Evolutionary conservation across 2,888 invertebrate genomes (phyloP).

Genomic region (Automeris io): DNA sequence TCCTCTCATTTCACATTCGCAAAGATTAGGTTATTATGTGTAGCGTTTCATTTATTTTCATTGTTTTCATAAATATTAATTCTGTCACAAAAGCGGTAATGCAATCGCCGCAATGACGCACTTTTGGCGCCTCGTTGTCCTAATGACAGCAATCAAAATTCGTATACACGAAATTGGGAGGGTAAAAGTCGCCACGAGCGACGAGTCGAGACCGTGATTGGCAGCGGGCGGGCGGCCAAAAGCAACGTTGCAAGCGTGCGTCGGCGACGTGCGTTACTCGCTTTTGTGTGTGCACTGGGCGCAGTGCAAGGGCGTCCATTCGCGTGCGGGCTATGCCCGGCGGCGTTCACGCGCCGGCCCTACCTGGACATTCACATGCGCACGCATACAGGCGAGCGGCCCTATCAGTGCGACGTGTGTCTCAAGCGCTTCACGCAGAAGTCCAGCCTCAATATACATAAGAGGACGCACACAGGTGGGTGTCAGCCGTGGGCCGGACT

Average conservation of each 20-base stretch:
- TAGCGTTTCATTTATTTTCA: conserved; percentile 57
- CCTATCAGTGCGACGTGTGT: conserved; percentile 84
- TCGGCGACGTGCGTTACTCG: conserved; percentile 76
- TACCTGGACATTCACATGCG: conserved; percentile 74
- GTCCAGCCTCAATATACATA: conserved; percentile 88
- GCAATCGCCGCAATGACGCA: conserved; percentile 73
- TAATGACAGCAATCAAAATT: conserved; percentile 38
- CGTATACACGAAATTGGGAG: conserved; percentile 41
- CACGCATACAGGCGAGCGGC: conserved; percentile 79
- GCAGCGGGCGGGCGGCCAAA: conserved; percentile 45
- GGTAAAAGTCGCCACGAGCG: conserved; percentile 25
- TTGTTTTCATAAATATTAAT: conserved; percentile 73
- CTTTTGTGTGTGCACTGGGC: conserved; percentile 77
- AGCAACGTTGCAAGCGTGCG: conserved; percentile 34
- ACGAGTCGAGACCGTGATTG: conserved; percentile 34
- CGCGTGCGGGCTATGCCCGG: conserved; percentile 69
- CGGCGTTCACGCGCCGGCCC: conserved; percentile 69
- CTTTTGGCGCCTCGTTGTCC: conserved; percentile 36
- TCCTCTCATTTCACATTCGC: conserved; percentile 47
- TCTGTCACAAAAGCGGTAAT: conserved; percentile 76
- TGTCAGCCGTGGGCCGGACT: conserved; percentile 69
- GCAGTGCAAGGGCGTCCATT: conserved; percentile 70
- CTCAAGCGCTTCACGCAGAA: conserved; percentile 89
- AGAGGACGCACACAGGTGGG: conserved; percentile 84
- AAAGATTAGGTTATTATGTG: conserved; percentile 41